Evolutionary conservation across 2,113 vertebrate genomes (phyloP).

Genomic region (Centropus unirufus): DNA sequence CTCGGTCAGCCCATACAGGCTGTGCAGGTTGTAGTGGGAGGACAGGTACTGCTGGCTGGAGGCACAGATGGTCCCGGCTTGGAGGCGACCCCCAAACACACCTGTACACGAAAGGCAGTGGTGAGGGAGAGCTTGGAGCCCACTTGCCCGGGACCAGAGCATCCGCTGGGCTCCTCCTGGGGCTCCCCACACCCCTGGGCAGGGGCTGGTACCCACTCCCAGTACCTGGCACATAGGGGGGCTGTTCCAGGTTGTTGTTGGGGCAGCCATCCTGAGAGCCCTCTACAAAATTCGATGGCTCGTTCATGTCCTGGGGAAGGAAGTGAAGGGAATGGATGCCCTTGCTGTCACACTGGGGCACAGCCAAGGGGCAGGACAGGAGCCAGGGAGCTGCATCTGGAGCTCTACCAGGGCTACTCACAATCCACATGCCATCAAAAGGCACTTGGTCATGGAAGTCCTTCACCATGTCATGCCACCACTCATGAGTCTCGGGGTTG

Average conservation of each 20-base stretch:
- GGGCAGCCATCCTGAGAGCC: constrained; percentile 91
- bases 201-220: background rate
- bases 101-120: constrained; percentile 46
- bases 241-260: constrained; percentile 84
- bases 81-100: constrained; percentile 84
- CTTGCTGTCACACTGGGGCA: fast-evolving
- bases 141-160: fast-evolving
- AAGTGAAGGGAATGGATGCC: background rate
- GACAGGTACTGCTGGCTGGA: constrained; percentile 88
- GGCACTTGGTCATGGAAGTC: constrained; percentile 87
- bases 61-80: constrained; percentile 86
- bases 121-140: background rate
- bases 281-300: constrained; percentile 89
- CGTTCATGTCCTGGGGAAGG: constrained; percentile 91
- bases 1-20: constrained; percentile 91
- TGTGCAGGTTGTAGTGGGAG: constrained; percentile 94
- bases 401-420: constrained; percentile 70
- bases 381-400: fast-evolving
- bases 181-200: background rate
- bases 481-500: constrained; percentile 82
- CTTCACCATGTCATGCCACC: constrained; percentile 94
- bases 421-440: constrained; percentile 96
- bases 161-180: fast-evolving
- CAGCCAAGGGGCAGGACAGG: background rate
- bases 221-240: constrained; percentile 89